Evolutionary conservation across 1,140 invertebrate genomes (phyloP).

Genomic region (Chionoecetes opilio): DNA sequence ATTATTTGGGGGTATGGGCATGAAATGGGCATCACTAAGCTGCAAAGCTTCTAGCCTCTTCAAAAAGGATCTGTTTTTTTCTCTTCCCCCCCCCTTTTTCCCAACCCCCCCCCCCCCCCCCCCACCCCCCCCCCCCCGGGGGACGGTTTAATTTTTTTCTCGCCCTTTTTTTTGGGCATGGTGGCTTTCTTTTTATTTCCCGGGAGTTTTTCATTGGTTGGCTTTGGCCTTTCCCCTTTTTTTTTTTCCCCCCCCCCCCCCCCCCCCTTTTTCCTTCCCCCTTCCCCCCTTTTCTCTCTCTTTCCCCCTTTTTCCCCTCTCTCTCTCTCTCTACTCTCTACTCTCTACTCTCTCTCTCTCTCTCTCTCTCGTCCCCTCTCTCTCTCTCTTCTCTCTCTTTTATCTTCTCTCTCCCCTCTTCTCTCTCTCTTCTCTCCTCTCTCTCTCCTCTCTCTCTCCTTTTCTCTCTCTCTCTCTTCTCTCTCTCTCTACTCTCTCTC

Average conservation of each 20-base stretch:
- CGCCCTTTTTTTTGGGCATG: no score
- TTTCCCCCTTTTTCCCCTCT: neutral
- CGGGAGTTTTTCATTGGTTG: no score
- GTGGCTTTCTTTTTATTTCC: no score
- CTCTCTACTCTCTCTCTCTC: neutral
- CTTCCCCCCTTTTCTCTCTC: neutral
- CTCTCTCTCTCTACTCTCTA: neutral
- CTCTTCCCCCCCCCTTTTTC: neutral
- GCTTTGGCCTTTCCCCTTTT: neutral
- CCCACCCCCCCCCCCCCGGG: neutral
- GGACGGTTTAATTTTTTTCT: no score
- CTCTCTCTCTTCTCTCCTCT: neutral
- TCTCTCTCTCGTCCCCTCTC: neutral
- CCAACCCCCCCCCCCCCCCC: neutral
- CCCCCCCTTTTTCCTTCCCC: no score
- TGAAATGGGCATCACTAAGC: no score
- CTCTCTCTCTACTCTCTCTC: neutral
- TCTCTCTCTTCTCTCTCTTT: neutral
- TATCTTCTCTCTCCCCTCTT: neutral
- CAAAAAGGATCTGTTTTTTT: neutral
- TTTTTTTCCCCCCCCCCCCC: neutral
- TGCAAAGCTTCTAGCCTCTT: no score
- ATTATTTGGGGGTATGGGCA: no score
- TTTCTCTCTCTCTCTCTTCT: neutral
- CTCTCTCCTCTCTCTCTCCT: neutral